Evolutionary conservation across 92 coral and sea anemone genomes (phyloP).

Genomic region (Meandrina meandrites): DNA sequence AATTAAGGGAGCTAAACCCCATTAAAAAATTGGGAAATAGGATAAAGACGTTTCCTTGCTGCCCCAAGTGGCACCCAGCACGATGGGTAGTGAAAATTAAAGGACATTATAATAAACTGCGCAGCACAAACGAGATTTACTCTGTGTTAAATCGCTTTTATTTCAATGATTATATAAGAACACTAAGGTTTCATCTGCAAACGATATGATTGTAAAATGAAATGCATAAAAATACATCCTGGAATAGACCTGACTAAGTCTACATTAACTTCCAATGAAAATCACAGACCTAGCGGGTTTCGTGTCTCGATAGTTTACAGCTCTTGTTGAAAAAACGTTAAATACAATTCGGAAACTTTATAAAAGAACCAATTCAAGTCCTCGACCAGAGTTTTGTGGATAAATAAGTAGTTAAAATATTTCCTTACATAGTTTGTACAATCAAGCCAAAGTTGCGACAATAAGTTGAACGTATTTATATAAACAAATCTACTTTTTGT

Average conservation of each 20-base stretch:
- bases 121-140: neutral
- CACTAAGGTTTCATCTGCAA: neutral
- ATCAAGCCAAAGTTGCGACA: neutral
- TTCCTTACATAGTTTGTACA: neutral
- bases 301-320: neutral
- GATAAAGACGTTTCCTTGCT: too few relatives aligned
- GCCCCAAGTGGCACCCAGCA: too few relatives aligned
- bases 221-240: neutral
- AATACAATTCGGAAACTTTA: neutral
- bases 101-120: neutral
- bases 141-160: neutral
- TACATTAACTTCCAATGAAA: neutral
- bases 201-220: too few relatives aligned
- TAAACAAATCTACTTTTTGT: slow-evolving; percentile 25
- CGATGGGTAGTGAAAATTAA: too few relatives aligned
- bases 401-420: too few relatives aligned
- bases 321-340: neutral
- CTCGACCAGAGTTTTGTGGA: neutral
- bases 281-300: neutral
- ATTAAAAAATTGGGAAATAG: too few relatives aligned
- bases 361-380: neutral
- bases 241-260: neutral
- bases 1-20: too few relatives aligned
- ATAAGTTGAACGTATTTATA: neutral
- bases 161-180: neutral